phyloP scores from a whole-genome alignment of 2,797 vertebrate species.

The Phylloscopus collybita region DNA sequence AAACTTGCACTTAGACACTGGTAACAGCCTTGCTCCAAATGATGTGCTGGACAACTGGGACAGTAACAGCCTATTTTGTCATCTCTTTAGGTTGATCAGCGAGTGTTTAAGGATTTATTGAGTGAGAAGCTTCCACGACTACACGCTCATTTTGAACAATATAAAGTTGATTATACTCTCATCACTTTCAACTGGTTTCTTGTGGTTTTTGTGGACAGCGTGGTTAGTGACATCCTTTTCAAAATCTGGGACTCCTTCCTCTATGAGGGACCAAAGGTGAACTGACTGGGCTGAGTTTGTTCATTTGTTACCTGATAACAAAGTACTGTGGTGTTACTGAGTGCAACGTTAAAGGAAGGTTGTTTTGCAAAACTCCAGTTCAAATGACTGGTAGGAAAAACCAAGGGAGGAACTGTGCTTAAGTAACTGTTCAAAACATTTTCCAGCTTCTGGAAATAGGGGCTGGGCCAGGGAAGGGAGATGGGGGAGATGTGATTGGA shows the following conservation, averaged over 20 bases:
- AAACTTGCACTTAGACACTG: not conserved
- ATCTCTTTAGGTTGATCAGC: constrained; percentile 90
- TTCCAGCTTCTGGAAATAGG: not conserved
- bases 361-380: not conserved
- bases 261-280: constrained; percentile 96
- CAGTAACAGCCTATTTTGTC: not conserved
- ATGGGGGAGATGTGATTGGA: not conserved
- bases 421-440: not conserved
- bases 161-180: constrained; percentile 95
- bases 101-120: constrained; percentile 97
- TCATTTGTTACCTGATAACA: not conserved
- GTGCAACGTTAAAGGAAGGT: not conserved
- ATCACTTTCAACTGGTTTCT: constrained; percentile 99
- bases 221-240: constrained; percentile 95
- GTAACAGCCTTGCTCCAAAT: not conserved
- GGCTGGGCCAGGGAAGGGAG: not conserved
- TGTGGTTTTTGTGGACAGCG: constrained; percentile 96
- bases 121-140: constrained; percentile 93
- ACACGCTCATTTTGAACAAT: constrained; percentile 90
- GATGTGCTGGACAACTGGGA: not conserved
- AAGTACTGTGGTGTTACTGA: not conserved
- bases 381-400: not conserved
- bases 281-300: not conserved
- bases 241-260: constrained; percentile 98
- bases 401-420: not conserved